Conservation (phyloP, 2,888 invertebrate genomes). For the Euclidia mi region DNA sequence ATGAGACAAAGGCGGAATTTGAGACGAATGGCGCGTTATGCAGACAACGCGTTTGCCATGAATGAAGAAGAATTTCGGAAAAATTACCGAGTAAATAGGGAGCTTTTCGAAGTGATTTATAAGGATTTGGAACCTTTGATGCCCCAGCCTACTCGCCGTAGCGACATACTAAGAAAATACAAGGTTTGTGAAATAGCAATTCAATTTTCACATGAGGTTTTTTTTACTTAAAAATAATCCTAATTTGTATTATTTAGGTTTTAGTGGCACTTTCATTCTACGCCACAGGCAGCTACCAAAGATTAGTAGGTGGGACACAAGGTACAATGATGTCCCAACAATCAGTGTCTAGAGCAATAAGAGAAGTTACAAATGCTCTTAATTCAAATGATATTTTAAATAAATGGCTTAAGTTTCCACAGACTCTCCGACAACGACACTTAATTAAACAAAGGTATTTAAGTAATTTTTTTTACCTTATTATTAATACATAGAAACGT, state of each 20-base stretch:
- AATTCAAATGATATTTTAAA: not conserved
- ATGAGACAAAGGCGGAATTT: conserved; percentile 9
- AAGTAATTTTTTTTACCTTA: too few relatives aligned
- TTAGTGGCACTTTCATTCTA: conserved; percentile 3
- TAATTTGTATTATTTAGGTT: too few relatives aligned
- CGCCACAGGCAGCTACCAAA: conserved; percentile 12
- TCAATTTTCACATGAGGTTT: not conserved
- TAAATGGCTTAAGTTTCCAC: too few relatives aligned
- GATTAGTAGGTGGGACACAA: conserved; percentile 14
- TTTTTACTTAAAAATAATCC: too few relatives aligned
- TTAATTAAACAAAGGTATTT: too few relatives aligned
- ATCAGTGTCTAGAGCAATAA: not conserved
- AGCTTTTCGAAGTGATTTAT: not conserved
- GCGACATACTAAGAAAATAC: not conserved
- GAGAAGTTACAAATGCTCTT: not conserved
- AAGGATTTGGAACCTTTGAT: conserved; percentile 1
- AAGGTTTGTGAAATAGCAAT: not conserved
- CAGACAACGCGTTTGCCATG: too few relatives aligned
- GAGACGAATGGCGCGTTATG: conserved; percentile 9
- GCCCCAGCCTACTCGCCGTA: not conserved
- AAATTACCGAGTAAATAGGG: conserved; percentile 4
- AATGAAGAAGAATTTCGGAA: too few relatives aligned
- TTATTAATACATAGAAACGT: too few relatives aligned
- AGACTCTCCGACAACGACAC: too few relatives aligned
- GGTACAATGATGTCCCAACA: conserved; percentile 18